Percentiles rank a stretch among this genome's conserved stretches.
Evolutionary conservation across 2,797 vertebrate species (phyloP).

Genomic region (Spea hammondii): DNA sequence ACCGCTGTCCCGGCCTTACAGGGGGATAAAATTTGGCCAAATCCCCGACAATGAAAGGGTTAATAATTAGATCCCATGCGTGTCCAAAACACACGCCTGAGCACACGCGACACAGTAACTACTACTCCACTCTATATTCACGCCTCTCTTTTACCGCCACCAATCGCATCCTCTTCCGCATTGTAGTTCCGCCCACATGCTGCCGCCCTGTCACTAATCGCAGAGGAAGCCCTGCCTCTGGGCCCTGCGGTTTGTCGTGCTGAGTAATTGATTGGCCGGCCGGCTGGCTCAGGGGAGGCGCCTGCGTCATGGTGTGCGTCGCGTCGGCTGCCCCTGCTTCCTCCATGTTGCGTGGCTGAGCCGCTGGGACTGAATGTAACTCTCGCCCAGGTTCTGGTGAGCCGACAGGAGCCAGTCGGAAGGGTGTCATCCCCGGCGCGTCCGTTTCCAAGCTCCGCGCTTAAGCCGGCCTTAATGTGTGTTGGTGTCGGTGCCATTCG

Average conservation of each 20-base stretch:
- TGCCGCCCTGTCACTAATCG: background rate
- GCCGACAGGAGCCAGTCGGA: background rate
- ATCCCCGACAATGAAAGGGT: too few relatives aligned
- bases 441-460: background rate
- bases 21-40: too few relatives aligned
- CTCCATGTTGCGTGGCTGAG: conserved; percentile 41
- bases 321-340: conserved; percentile 13
- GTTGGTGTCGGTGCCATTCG: background rate
- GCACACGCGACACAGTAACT: too few relatives aligned
- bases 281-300: background rate
- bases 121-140: background rate
- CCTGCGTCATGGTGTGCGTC: conserved; percentile 24
- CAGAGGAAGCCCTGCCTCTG: background rate
- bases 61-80: too few relatives aligned
- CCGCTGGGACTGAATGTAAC: background rate
- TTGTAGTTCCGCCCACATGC: background rate
- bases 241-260: background rate
- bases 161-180: background rate
- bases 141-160: conserved; percentile 1
- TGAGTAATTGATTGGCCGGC: background rate
- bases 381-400: conserved; percentile 12
- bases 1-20: too few relatives aligned
- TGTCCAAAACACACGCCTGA: too few relatives aligned
- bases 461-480: background rate
- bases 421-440: background rate